phyloP scores from a whole-genome alignment of 2,888 invertebrate species.

The Athalia rosae region DNA sequence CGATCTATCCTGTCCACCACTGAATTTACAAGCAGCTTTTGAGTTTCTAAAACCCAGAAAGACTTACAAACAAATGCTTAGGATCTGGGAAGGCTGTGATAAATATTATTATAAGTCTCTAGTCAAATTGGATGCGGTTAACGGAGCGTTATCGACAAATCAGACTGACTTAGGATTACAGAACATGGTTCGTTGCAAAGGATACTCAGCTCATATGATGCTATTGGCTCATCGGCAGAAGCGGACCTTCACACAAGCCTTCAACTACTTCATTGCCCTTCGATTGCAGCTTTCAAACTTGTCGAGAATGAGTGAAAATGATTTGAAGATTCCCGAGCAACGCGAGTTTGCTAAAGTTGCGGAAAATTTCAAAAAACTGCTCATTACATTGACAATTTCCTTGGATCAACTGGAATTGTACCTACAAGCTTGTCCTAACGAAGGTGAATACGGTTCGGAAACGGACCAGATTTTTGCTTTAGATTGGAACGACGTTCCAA shows the following conservation, averaged over 20 bases:
- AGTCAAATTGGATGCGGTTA: conserved; percentile 80
- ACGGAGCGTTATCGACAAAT: conserved; percentile 79
- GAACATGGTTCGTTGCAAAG: conserved; percentile 90
- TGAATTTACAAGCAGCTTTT: conserved; percentile 80
- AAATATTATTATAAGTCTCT: conserved; percentile 84
- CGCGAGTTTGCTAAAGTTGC: conserved; percentile 70
- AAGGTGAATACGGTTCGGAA: conserved; percentile 61
- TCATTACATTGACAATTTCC: conserved; percentile 75
- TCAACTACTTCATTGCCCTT: conserved; percentile 58
- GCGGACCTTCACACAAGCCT: conserved; percentile 77
- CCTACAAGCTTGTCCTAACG: conserved; percentile 78
- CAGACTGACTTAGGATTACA: conserved; percentile 87
- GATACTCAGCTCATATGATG: conserved; percentile 88
- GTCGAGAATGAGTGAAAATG: conserved; percentile 66
- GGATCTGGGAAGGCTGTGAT: conserved; percentile 84
- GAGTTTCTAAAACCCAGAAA: conserved; percentile 60
- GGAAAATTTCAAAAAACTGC: conserved; percentile 73
- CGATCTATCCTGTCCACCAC: conserved; percentile 81
- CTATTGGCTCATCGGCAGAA: conserved; percentile 81
- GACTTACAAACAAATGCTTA: conserved; percentile 75
- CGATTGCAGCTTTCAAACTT: conserved; percentile 60
- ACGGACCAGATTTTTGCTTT: conserved; percentile 58
- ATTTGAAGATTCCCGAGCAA: conserved; percentile 67
- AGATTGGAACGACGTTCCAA: conserved; percentile 53
- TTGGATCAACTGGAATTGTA: conserved; percentile 83